phyloP scores from a whole-genome alignment of 1,140 invertebrate species.

The Drosophila leontia region DNA sequence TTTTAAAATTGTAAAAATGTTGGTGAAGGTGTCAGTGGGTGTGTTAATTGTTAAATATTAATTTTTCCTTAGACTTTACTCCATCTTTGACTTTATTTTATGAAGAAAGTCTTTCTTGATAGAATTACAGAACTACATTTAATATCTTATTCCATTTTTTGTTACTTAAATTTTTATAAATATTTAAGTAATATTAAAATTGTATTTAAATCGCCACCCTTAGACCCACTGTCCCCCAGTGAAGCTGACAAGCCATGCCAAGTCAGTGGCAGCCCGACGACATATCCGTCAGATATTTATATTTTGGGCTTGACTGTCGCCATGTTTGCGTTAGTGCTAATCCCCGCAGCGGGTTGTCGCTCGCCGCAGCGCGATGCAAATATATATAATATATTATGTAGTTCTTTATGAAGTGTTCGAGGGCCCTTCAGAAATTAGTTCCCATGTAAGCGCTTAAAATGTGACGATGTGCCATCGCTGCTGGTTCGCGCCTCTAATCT shows the following conservation, averaged over 20 bases:
- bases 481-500: conserved; percentile 56
- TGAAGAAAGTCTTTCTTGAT: too few relatives aligned
- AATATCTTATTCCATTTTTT: rapidly evolving
- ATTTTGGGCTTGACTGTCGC: conserved; percentile 64
- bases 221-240: conserved; percentile 28
- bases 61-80: neutral
- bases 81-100: too few relatives aligned
- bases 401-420: conserved; percentile 73
- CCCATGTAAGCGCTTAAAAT: conserved; percentile 82
- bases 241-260: conserved; percentile 79
- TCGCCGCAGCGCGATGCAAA: conserved; percentile 78
- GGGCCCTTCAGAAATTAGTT: conserved; percentile 81
- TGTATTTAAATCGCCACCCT: neutral
- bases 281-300: conserved; percentile 59
- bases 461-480: conserved; percentile 35
- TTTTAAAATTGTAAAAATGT: neutral
- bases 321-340: conserved; percentile 75
- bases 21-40: too few relatives aligned
- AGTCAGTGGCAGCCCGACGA: conserved; percentile 63
- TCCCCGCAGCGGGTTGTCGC: conserved; percentile 77
- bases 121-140: neutral
- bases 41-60: too few relatives aligned
- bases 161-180: neutral
- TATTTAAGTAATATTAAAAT: neutral
- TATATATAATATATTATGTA: conserved; percentile 24